A percentile compares a stretch with the other conserved stretches of the same genome.
These are phyloP conservation scores for Drusus annulatus DNA, from an alignment of 1,140 invertebrate genomes.

Conservation along the genomic window DNA sequence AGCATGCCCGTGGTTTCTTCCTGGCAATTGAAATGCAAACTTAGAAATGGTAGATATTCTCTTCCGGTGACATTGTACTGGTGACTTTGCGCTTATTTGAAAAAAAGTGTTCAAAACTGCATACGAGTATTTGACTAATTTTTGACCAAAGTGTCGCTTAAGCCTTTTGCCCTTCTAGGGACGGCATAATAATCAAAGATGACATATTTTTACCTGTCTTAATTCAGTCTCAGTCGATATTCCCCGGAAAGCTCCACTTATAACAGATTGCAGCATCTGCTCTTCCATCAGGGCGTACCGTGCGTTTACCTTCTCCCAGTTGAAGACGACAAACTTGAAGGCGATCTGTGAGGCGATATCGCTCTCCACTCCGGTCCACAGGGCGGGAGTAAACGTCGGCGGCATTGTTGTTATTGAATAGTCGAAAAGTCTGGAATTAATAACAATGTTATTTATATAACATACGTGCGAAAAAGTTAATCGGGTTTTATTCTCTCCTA, in stretches of 20 bases:
- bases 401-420: conserved; percentile 53
- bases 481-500: too few species aligned
- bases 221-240: conserved; percentile 63
- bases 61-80: too few species aligned
- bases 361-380: conserved; percentile 48
- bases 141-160: too few species aligned
- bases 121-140: too few species aligned
- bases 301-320: conserved; percentile 47
- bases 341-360: conserved; percentile 43
- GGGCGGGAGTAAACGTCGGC: conserved; percentile 44
- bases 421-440: conserved; percentile 45
- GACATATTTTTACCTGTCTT: conserved; percentile 60
- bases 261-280: conserved; percentile 60
- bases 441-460: not conserved
- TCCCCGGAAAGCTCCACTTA: conserved; percentile 60
- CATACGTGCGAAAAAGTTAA: too few species aligned
- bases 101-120: too few species aligned
- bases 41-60: too few species aligned
- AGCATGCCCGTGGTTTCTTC: too few species aligned
- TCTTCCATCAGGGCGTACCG: conserved; percentile 61
- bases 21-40: too few species aligned
- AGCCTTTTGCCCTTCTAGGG: too few species aligned
- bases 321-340: conserved; percentile 49
- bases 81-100: too few species aligned
- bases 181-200: too few species aligned